phyloP scores from a whole-genome alignment of 1,140 invertebrate genomes.

The Charaxes varanes region DNA sequence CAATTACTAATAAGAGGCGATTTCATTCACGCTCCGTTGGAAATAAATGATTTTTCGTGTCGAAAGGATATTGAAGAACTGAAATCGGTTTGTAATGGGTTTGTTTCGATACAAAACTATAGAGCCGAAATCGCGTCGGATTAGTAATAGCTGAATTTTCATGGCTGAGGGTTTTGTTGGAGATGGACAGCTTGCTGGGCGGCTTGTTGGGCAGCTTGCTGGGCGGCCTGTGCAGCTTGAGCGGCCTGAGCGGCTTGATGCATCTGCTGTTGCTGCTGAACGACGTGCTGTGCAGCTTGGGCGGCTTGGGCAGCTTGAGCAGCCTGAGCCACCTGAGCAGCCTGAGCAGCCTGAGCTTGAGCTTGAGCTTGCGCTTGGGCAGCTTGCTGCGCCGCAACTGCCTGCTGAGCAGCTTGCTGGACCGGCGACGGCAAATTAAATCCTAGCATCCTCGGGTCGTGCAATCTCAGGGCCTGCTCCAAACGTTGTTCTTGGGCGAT shows the following conservation, averaged over 20 bases:
- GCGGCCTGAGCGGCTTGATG: constrained; percentile 34
- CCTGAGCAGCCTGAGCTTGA: constrained; percentile 39
- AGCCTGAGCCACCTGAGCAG: no score
- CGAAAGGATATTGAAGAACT: constrained; percentile 12
- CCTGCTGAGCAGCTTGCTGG: constrained; percentile 46
- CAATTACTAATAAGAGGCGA: constrained; percentile 66
- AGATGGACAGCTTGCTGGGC: constrained; percentile 68
- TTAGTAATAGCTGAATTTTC: constrained; percentile 75
- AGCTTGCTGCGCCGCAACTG: constrained; percentile 40
- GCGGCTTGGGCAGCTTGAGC: constrained; percentile 39
- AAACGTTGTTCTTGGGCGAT: constrained; percentile 85
- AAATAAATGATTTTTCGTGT: constrained; percentile 27
- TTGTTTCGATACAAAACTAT: constrained; percentile 12
- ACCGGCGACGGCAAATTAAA: constrained; percentile 67
- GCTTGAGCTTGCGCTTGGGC: constrained; percentile 50
- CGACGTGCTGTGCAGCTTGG: constrained; percentile 42
- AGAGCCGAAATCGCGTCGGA: constrained; percentile 62
- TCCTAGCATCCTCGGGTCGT: constrained; percentile 74
- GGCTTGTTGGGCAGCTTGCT: constrained; percentile 59
- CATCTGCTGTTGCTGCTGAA: constrained; percentile 44
- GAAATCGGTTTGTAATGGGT: constrained; percentile 19
- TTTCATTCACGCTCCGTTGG: constrained; percentile 43
- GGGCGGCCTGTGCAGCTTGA: constrained; percentile 55
- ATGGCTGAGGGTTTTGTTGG: constrained; percentile 71
- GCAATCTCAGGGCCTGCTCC: constrained; percentile 86